Base-by-base conservation (phyloP, 2,113 vertebrate genomes). In the Amazona guildingii region DNA sequence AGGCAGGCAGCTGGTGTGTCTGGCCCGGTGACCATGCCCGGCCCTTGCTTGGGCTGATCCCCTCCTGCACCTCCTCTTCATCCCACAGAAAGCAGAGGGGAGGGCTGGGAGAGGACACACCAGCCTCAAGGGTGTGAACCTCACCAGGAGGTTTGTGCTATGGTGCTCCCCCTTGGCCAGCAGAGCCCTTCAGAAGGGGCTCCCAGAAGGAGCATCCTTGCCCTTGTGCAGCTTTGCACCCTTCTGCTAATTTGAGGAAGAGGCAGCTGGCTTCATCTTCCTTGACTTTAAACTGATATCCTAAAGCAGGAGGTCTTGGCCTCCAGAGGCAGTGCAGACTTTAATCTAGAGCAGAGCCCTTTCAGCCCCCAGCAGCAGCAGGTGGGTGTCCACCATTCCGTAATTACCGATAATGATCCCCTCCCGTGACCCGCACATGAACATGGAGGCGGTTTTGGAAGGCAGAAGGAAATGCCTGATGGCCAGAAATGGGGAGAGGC, bases 331-430 rank as follows among this genome's bases (percentile, higher is more conserved):
- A 62, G n/a, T 31, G 74, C 10, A 37, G 69, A 29, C 24, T 39
- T 44, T n/a, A 9, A 21, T 4, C 46, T 18, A 43, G 48, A 63
- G 28, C 13, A 29, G n/a, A 54, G 52, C 61, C 55, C 29, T 13
- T 33, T 9, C 8, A 10, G 70, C 37, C 16, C 4, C 4, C 9
- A 61, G 90, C 66, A 28, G 62, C 0, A 3, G 19, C 5, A 12
- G 11, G 7, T 1, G 31, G 16, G 27, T 25, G 28, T 43, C 51
- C 64, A 31, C 28, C 12, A 1, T 12, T n/a, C 13, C 3, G 16
- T 63, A 76, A 94, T 83, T 97, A 99, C 98, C 99, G 1, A 99
- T 98, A 25, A 98, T 13, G 46, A 99, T 98, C 20, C 85, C 97
- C 61, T 97, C 94, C 72, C 94, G 95, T 31, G 97, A 97, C 48